A percentile compares a stretch with the other conserved stretches of the same genome.
Evolutionary conservation across 2,113 vertebrate genomes (phyloP).

Genomic region (Cairina moschata): DNA sequence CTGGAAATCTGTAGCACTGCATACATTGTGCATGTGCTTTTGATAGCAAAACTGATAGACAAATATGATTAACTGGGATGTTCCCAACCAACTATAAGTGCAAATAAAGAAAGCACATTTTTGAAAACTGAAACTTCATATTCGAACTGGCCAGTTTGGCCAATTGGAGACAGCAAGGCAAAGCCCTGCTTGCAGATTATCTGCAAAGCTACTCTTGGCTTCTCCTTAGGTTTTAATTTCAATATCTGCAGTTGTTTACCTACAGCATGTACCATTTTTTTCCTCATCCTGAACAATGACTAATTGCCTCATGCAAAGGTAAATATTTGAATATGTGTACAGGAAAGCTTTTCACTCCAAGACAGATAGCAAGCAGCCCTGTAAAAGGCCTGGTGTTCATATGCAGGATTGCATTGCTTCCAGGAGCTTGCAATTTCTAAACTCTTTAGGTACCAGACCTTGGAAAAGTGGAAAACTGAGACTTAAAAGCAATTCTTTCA

Average conservation of each 20-base stretch:
- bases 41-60: background rate
- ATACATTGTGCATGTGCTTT: background rate
- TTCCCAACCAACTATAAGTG: background rate
- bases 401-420: rapidly evolving
- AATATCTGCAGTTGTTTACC: slow-evolving; percentile 22
- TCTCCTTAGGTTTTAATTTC: background rate
- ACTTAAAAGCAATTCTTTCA: background rate
- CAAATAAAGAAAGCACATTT: background rate
- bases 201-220: slow-evolving; percentile 4
- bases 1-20: background rate
- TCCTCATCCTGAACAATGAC: background rate
- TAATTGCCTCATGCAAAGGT: slow-evolving; percentile 12
- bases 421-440: background rate
- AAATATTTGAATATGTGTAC: slow-evolving; percentile 36
- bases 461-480: background rate
- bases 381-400: background rate
- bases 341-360: background rate
- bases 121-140: background rate
- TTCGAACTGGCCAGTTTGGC: background rate
- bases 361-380: background rate
- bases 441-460: background rate
- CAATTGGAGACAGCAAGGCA: background rate
- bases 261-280: background rate
- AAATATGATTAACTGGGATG: background rate
- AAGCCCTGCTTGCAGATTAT: background rate